Conservation (phyloP, 1,140 invertebrate genomes). For the Drepana arcuata region DNA sequence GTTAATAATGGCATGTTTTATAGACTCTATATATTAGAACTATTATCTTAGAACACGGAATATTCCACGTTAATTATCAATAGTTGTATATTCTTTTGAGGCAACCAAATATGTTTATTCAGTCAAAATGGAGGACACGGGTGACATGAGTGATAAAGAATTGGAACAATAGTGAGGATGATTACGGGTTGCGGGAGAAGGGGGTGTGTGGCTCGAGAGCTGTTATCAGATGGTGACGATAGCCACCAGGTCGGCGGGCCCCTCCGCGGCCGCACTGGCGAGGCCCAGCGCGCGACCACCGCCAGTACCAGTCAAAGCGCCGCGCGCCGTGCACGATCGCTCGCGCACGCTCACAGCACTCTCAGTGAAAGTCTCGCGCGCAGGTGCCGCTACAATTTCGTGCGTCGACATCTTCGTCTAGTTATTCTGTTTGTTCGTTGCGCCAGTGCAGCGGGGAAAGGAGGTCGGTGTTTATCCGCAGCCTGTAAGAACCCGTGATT, state of each 20-base stretch:
- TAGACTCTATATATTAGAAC: too few species aligned
- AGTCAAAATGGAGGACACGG: conserved; percentile 5
- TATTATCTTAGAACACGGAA: too few species aligned
- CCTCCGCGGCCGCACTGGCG: conserved; percentile 18
- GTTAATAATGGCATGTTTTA: too few species aligned
- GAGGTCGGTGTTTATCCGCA: conserved; percentile 52
- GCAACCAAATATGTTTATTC: conserved; percentile 1
- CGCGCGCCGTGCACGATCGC: conserved; percentile 43
- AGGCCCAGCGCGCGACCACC: conserved; percentile 12
- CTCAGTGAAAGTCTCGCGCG: conserved; percentile 62
- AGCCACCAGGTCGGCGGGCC: conserved; percentile 20
- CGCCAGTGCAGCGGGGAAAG: conserved; percentile 66
- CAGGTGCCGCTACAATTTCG: conserved; percentile 57
- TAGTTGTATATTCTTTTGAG: too few species aligned
- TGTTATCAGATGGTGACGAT: conserved; percentile 26
- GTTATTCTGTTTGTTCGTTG: conserved; percentile 65
- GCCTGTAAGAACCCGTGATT: conserved; percentile 44
- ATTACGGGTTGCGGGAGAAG: conserved; percentile 2
- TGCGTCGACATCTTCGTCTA: conserved; percentile 57
- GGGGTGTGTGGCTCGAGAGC: conserved; percentile 42
- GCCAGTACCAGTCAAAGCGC: conserved; percentile 50
- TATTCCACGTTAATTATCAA: too few species aligned
- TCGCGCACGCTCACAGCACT: conserved; percentile 28
- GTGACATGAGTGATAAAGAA: conserved; percentile 11
- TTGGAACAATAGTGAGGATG: conserved; percentile 1